Conservation (phyloP, 1,140 invertebrate species). For the Trachelipus rathkii region DNA sequence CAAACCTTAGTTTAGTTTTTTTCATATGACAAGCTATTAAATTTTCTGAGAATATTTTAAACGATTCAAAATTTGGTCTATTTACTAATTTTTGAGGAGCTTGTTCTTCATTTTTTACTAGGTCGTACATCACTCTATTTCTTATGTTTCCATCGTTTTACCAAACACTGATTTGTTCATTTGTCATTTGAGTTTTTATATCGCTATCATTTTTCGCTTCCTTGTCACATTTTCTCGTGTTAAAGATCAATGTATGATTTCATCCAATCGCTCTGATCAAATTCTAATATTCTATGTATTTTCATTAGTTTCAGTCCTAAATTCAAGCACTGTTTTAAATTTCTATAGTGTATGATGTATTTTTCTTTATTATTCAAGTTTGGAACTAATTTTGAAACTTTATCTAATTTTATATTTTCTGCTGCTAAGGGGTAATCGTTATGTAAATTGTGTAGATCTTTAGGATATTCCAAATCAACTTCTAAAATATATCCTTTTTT, state of each 20-base stretch:
- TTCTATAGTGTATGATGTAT: conserved; percentile 37
- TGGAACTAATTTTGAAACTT: not conserved
- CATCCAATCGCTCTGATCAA: conserved; percentile 49
- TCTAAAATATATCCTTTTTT: not conserved
- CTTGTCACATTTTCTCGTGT: conserved; percentile 47
- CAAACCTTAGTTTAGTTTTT: conserved; percentile 20
- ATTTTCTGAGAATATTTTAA: conserved; percentile 20
- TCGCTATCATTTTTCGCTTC: conserved; percentile 52
- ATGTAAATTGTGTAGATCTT: not conserved
- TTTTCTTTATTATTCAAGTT: too few species aligned
- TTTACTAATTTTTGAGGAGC: conserved; percentile 7
- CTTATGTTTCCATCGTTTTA: conserved; percentile 5
- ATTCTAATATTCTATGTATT: conserved; percentile 49
- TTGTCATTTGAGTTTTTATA: conserved; percentile 46
- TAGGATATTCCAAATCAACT: not conserved
- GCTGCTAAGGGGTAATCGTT: not conserved
- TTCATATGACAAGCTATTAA: conserved; percentile 17
- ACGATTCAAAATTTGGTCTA: conserved; percentile 10
- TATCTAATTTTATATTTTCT: not conserved
- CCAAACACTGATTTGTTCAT: conserved; percentile 21
- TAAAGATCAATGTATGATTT: conserved; percentile 49
- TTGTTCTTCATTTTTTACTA: conserved; percentile 10
- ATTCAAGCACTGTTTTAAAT: conserved; percentile 46
- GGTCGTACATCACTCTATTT: conserved; percentile 17
- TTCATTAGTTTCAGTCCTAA: conserved; percentile 36